Percentiles rank a stretch among this genome's conserved stretches.
Conservation (phyloP, 2,113 vertebrate species). For the Amphiprion ocellaris region DNA sequence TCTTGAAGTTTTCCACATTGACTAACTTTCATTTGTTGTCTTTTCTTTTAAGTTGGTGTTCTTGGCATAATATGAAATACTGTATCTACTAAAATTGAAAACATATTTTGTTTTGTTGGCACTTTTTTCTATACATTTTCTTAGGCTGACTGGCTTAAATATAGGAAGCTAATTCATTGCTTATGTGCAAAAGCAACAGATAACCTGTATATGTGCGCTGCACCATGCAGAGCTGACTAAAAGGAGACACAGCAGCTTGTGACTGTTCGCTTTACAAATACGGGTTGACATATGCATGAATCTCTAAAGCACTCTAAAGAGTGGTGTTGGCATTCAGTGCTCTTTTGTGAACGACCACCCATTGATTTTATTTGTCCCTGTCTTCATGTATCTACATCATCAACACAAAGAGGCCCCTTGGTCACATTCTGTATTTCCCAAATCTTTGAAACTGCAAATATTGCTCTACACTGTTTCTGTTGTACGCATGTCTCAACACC, state of each 20-base stretch:
- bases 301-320: not conserved
- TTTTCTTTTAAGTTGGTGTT: no score
- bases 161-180: no score
- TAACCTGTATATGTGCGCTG: not conserved
- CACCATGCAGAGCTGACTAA: constrained; percentile 11
- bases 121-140: no score
- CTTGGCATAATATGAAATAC: no score
- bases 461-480: not conserved
- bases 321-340: accelerated
- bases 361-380: constrained; percentile 24
- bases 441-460: constrained; percentile 6
- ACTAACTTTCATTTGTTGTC: no score
- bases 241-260: not conserved
- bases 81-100: no score
- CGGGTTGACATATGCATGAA: not conserved
- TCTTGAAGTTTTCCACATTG: no score
- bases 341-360: not conserved
- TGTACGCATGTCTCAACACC: not conserved
- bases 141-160: no score
- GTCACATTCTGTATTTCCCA: constrained; percentile 7
- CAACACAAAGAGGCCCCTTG: constrained; percentile 25
- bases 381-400: not conserved
- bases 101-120: no score
- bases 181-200: no score
- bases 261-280: constrained; percentile 3